phyloP scores from a whole-genome alignment of 2,113 vertebrate species.

The Clarias magur region DNA sequence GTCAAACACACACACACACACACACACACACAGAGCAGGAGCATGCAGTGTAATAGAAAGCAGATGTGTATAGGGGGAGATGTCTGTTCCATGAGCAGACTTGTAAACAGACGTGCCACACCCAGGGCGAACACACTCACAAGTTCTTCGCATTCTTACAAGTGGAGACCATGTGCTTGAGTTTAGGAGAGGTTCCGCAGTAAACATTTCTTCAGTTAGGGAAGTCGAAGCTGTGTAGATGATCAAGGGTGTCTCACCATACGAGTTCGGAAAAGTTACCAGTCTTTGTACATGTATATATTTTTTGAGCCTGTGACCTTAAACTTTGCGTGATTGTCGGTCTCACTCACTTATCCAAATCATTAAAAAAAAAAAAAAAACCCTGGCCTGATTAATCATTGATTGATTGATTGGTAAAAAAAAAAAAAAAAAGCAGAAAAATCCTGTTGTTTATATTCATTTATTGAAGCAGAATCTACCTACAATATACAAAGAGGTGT shows the following conservation, averaged over 20 bases:
- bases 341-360: background rate
- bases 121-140: slow-evolving; percentile 38
- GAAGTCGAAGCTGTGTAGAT: background rate
- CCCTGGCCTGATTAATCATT: background rate
- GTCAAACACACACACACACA: background rate
- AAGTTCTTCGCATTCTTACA: slow-evolving; percentile 46
- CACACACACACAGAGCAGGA: background rate
- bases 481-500: too few species aligned
- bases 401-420: background rate
- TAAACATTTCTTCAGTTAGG: background rate
- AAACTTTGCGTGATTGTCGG: background rate
- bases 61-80: slow-evolving; percentile 38
- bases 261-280: background rate
- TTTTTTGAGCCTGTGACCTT: too few species aligned
- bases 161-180: slow-evolving; percentile 25
- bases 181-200: background rate
- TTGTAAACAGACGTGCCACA: slow-evolving; percentile 59
- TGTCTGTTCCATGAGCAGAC: slow-evolving; percentile 22
- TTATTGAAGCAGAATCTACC: too few species aligned
- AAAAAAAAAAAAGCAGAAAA: background rate
- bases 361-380: background rate
- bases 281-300: background rate
- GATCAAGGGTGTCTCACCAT: background rate
- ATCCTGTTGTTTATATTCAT: background rate
- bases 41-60: slow-evolving; percentile 27